A percentile compares a stretch with the other conserved stretches of the same genome.
phyloP scores from a whole-genome alignment of 2,888 invertebrate genomes.

The Tetranychus truncatus region DNA sequence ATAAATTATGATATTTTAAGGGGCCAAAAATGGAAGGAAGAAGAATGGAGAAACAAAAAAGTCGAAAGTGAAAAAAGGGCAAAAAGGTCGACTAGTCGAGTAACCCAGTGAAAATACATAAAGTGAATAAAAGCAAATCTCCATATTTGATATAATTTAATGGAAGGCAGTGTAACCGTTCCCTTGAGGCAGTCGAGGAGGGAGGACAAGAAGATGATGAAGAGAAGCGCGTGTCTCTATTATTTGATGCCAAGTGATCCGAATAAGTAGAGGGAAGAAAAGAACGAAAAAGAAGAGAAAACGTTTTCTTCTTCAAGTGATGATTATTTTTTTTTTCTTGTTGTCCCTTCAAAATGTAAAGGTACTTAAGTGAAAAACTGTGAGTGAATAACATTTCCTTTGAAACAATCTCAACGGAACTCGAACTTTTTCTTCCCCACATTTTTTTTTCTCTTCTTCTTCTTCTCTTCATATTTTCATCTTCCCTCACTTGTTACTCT shows the following conservation, averaged over 20 bases:
- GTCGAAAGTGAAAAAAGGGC: background rate
- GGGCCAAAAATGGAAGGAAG: background rate
- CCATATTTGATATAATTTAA: slow-evolving; percentile 1
- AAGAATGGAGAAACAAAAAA: background rate
- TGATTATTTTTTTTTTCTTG: no score
- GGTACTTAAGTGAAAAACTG: no score
- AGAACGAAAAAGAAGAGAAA: background rate
- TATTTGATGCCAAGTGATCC: background rate
- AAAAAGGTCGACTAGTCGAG: background rate
- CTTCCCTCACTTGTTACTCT: no score
- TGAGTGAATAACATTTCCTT: no score
- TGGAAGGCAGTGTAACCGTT: background rate
- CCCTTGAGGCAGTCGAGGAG: background rate
- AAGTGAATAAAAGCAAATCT: background rate
- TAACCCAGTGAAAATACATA: background rate
- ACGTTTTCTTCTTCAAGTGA: background rate
- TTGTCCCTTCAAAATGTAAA: no score
- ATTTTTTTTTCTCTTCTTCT: no score
- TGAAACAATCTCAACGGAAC: no score
- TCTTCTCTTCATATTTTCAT: no score
- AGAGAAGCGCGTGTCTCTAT: background rate
- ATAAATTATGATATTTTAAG: background rate
- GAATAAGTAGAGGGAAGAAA: no score
- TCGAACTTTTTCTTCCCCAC: no score
- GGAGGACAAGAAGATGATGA: background rate